Evolutionary conservation across 2,797 vertebrate species (phyloP).

Genomic region (Lutjanus argentimaculatus): DNA sequence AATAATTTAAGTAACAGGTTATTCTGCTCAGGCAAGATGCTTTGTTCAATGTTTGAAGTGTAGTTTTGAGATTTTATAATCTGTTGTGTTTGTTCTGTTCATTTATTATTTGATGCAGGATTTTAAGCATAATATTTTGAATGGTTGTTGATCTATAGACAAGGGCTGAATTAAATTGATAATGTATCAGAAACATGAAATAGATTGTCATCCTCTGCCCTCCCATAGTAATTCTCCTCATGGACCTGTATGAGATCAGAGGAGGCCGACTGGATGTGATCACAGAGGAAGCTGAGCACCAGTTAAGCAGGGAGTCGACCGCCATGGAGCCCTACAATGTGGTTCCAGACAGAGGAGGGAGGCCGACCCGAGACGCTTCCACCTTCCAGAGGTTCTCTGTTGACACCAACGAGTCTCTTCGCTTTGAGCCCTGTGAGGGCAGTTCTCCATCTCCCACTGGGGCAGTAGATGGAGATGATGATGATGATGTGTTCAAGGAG

Average conservation of each 20-base stretch:
- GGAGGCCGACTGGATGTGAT: constrained; percentile 86
- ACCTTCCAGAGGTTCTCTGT: constrained; percentile 78
- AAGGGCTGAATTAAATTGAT: background rate
- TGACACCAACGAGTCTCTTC: constrained; percentile 77
- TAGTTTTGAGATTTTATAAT: background rate
- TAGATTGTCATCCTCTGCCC: constrained; percentile 4
- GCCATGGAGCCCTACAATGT: constrained; percentile 56
- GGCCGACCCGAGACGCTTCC: constrained; percentile 21
- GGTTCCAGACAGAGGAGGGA: constrained; percentile 42
- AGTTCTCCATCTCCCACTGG: constrained; percentile 62
- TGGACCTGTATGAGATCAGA: constrained; percentile 88
- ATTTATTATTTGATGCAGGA: background rate
- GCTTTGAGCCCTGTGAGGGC: constrained; percentile 75
- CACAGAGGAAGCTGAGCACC: constrained; percentile 81
- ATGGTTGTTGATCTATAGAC: background rate
- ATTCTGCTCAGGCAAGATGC: background rate
- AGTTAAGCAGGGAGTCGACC: constrained; percentile 46
- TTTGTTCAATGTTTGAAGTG: background rate
- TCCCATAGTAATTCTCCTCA: constrained; percentile 51
- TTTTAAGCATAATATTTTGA: background rate
- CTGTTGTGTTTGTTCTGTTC: background rate
- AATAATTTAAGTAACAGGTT: background rate
- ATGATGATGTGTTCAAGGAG: constrained; percentile 72
- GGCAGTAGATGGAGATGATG: constrained; percentile 63
- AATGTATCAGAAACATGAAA: background rate